Base-by-base conservation (phyloP, 2,888 invertebrate genomes). In the Polia nebulosa region DNA sequence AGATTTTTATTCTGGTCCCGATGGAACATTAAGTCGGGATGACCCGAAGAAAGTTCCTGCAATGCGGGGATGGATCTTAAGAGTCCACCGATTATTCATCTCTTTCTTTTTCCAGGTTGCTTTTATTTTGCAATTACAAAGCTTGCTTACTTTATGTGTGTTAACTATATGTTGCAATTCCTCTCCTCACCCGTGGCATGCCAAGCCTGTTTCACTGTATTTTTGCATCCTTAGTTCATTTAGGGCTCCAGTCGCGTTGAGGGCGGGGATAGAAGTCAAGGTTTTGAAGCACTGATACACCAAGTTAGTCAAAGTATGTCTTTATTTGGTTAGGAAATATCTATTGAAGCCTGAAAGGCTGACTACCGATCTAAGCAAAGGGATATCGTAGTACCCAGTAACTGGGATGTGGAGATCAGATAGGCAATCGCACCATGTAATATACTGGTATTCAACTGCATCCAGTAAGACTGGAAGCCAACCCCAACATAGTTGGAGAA, bases 131-230 rank as follows among this genome's bases (percentile, higher is more conserved):
- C 59, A 66, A 36, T 66, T 51, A 45, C 55, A 62, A 44, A 67
- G 76, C 75, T 77, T 77, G 79, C 76, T 77, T 74, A 57, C 51
- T 73, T 17, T 64, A 63, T 76, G 79, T 77, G 76, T 77, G 75
- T 74, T 79, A 77, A 60, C 76, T 79, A 53, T 79, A 74, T 77
- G 76, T 76, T 64, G 63, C 51, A 36, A 56, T 44, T 51, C 65
- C 56, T 62, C 27, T 74, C 45, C 51, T 61, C 58, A 78, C 60
- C 59, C 66, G 67, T 79, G 80, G 77, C 77, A 79, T 79, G 80
- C 49, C 44, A 34, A 70, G 76, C 76, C 79, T 77, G 32, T 73
- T 58, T 79, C 79, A 79, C 79, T 74, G 75, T 76, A 78, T 78
- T 68, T 78, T 77, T 75, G 68, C 80, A 77, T 77, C 59, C 74